Evolutionary conservation across 2,797 vertebrate genomes (phyloP), one percentile per base, ranked within the genome.

Genomic region (Neosilurus mollespiculum): DNA sequence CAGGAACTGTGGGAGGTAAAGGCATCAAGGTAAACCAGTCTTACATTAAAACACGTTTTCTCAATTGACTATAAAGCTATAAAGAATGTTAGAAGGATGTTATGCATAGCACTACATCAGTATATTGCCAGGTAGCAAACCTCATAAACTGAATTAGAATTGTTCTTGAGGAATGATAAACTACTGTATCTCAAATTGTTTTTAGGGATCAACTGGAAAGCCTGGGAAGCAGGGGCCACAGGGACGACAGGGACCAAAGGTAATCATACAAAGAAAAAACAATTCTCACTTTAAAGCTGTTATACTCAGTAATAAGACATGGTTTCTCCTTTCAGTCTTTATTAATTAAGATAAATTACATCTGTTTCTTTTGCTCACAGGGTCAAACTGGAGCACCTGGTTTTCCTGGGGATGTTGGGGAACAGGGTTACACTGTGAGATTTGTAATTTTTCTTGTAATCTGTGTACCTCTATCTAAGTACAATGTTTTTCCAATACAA

Each of bases 361-460:
- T 78, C 54, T 62, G 3, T 49, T 53, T 76, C 6, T 71, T 80
- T 85, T 62, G 2, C 37, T 82, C 30, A 18, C 88, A 95, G 95
- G 94, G 94, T 85, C 93, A 94, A 86, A 89, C 15, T 3, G 94
- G 94, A 88, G 92, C 91, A 2, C 90, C 93, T 0, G 92, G 94
- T 75, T 94, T 93, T 86, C 81, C 86, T 2, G 95, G 93, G 20
- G 94, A 95, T 62, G 51, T 75, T 8, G 94, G 95, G 6, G 92
- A 95, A 30, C 87, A 84, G 86, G 95, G 94, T 80, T 94, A 92
- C 86, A 87, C 66, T 9, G 94, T 95, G 90, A 93, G 87, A 82
- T 18, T 71, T 15, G 58, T 54, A 43, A 69, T 9, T 72, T 12
- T 53, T 76, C n/a, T 70, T 34, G 2, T 64, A 5, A 24, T 76